These are phyloP conservation scores for Xestia c-nigrum DNA, from an alignment of 2,888 invertebrate genomes.

Conservation along the genomic window DNA sequence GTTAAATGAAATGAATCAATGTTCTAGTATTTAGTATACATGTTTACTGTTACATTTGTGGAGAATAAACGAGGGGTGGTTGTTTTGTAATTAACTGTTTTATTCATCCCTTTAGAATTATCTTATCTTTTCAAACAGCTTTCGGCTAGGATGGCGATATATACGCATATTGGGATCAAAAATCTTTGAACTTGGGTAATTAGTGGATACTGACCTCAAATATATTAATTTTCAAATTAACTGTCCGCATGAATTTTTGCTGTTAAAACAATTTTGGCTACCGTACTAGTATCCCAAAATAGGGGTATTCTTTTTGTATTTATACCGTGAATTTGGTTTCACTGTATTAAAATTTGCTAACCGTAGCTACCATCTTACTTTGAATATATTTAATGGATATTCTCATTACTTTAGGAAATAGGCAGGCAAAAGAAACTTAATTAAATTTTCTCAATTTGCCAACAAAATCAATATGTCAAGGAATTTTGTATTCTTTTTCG, in stretches of 20 bases:
- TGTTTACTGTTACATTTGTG: conserved; percentile 68
- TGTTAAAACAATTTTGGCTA: not conserved
- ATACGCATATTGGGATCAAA: not conserved
- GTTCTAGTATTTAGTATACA: conserved; percentile 64
- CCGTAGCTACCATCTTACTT: not conserved
- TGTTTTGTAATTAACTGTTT: conserved; percentile 66
- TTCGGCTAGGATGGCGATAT: not conserved
- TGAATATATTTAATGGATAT: too few relatives aligned
- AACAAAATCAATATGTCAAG: not conserved
- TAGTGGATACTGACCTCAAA: not conserved
- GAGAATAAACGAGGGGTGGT: conserved; percentile 74
- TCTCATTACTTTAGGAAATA: not conserved
- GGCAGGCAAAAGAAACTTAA: conserved; percentile 5
- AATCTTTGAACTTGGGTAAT: not conserved
- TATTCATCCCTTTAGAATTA: conserved; percentile 9
- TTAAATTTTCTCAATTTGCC: not conserved
- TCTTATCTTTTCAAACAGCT: not conserved
- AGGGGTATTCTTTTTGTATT: not conserved
- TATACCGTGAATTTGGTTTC: too few relatives aligned
- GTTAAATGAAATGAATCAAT: conserved; percentile 48
- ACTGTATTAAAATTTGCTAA: not conserved
- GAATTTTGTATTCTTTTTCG: not conserved
- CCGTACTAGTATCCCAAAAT: not conserved
- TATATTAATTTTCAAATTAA: not conserved
- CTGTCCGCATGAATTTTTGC: not conserved